These are phyloP conservation scores for Drosophila aldrichi DNA, from an alignment of 2,888 invertebrate genomes.

Conservation along the genomic window DNA sequence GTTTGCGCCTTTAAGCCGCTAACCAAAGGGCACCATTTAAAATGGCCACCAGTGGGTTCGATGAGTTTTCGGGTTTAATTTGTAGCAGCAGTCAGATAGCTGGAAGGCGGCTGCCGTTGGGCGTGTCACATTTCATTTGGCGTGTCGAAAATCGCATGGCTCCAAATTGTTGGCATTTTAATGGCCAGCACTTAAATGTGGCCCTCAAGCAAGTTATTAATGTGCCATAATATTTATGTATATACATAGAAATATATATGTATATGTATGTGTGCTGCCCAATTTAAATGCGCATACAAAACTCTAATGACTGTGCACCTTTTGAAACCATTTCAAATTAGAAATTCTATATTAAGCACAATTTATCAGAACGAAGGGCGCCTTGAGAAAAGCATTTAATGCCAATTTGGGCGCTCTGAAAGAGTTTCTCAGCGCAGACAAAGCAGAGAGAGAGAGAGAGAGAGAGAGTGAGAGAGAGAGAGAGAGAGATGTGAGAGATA, in stretches of 20 bases:
- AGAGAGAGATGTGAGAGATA: no score
- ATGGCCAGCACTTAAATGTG: slow-evolving; percentile 42
- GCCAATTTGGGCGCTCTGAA: background rate
- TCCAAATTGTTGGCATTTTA: slow-evolving; percentile 65
- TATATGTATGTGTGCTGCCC: background rate
- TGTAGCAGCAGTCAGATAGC: slow-evolving; percentile 34
- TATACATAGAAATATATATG: no score
- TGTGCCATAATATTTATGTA: slow-evolving; percentile 65
- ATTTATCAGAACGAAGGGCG: background rate
- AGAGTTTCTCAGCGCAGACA: background rate
- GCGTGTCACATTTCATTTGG: slow-evolving; percentile 62
- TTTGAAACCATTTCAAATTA: slow-evolving; percentile 27
- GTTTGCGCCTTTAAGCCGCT: slow-evolving; percentile 24
- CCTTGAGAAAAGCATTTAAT: background rate
- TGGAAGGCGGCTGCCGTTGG: slow-evolving; percentile 11
- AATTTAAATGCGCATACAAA: slow-evolving; percentile 43
- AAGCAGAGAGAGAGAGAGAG: no score
- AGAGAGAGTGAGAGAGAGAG: no score
- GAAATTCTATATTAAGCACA: slow-evolving; percentile 21
- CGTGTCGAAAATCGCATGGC: slow-evolving; percentile 61
- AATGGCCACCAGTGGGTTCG: slow-evolving; percentile 16
- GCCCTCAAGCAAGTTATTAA: slow-evolving; percentile 54
- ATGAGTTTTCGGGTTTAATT: slow-evolving; percentile 51
- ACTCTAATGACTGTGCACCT: slow-evolving; percentile 21
- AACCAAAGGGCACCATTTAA: slow-evolving; percentile 23